phyloP scores from a whole-genome alignment of 2,888 invertebrate species.

The Sphaerophoria taeniata region DNA sequence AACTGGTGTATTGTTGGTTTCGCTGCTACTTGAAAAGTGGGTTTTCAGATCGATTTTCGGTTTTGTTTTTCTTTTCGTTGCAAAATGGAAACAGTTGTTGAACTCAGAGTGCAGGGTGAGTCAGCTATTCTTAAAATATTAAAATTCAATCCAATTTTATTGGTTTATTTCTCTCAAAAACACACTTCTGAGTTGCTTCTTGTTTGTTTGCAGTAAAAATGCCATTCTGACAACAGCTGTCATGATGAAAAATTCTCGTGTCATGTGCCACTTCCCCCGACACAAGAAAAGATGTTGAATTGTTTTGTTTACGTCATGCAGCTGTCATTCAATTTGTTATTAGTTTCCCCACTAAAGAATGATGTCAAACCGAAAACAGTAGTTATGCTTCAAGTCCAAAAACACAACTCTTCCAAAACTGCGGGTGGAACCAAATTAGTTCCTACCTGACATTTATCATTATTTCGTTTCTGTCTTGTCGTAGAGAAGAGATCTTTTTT shows the following conservation, averaged over 20 bases:
- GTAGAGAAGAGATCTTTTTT: neutral
- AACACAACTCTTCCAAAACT: neutral
- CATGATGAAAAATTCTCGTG: slow-evolving; percentile 2
- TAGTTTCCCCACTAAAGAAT: neutral
- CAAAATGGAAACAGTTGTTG: neutral
- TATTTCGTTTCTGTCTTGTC: neutral
- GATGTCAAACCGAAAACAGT: neutral
- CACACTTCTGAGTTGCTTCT: no score
- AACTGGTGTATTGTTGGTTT: slow-evolving; percentile 5
- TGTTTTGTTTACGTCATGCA: neutral
- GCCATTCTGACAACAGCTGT: slow-evolving; percentile 20
- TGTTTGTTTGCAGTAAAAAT: neutral
- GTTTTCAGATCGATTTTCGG: neutral
- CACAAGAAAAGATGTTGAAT: no score
- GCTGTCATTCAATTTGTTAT: neutral
- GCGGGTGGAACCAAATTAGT: neutral
- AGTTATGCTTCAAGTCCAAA: neutral
- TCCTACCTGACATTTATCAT: neutral
- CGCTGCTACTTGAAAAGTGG: slow-evolving; percentile 4
- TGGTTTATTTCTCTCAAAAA: neutral
- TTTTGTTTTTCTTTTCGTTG: neutral
- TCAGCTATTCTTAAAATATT: no score
- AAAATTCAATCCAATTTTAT: neutral
- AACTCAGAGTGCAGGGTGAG: no score
- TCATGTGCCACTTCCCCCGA: neutral